Base-by-base conservation (phyloP, 1,140 invertebrate genomes). In the Phortica variegata region DNA sequence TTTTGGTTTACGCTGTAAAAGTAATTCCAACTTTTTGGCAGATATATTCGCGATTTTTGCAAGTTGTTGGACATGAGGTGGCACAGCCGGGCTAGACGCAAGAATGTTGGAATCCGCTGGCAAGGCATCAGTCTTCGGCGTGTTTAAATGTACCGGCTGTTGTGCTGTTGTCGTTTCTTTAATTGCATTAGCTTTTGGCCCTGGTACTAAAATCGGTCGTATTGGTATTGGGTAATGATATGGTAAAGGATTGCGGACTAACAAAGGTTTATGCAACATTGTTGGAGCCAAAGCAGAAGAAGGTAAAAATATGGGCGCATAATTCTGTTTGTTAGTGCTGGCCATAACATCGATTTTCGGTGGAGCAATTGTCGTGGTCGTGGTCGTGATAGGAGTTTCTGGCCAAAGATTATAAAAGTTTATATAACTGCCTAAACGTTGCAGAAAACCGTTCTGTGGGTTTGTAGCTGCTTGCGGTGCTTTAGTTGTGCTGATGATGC, bases 181-280 rank as follows among this genome's bases (percentile, higher is more conserved):
- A n/a, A 8, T 5, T 34, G 8, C 6, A 15, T 34, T 34, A n/a
- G 32, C 32, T 6, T 6, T 34, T 12, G 13, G n/a, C n/a, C n/a
- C n/a, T 3, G 56, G 12, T 2, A 43, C 1, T 4, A 47, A 12
- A 7, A 45, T 43, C 0, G 60, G 56, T 2, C 60, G 39, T 19
- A 73, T 15, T 2, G 70, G 70, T 39, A 73, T 49, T 10, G 70
- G 65, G 44, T 65, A 71, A 26, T 73, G 63, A 55, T 61, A 73
- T 0, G 70, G 70, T 13, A 70, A 33, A 3, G 65, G 59, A 15
- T 56, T 56, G n/a, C 65, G 58, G 6, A 61, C 41, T 7, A 66
- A 32, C 4, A 73, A 3, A 0, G 58, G 66, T 18, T 17, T 15
- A 23, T 40, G 54, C 39, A 58, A 5, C 6, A 7, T 0, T 21